Percentiles rank a stretch among this genome's conserved stretches.
phyloP scores from a whole-genome alignment of 1,140 invertebrate species.

The Agraylea sexmaculata region DNA sequence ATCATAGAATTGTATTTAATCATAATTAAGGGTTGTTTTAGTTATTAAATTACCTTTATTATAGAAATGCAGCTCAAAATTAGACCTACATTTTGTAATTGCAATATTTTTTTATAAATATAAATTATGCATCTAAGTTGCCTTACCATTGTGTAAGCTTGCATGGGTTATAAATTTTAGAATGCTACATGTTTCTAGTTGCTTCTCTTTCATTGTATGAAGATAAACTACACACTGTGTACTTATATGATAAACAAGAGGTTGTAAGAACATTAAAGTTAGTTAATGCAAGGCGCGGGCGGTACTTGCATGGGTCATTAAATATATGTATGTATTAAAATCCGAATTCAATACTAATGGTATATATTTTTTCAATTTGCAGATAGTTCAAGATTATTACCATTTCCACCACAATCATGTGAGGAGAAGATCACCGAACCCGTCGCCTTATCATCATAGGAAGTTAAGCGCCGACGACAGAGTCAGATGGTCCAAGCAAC shows the following conservation, averaged over 20 bases:
- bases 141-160: too few species aligned
- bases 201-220: too few species aligned
- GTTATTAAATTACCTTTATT: too few species aligned
- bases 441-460: slow-evolving; percentile 52
- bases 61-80: too few species aligned
- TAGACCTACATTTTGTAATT: too few species aligned
- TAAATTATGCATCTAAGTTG: too few species aligned
- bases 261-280: slow-evolving; percentile 13
- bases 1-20: too few species aligned
- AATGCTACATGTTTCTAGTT: too few species aligned
- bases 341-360: slow-evolving; percentile 5
- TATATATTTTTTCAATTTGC: slow-evolving; percentile 32
- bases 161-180: too few species aligned
- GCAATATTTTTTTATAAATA: too few species aligned
- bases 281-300: slow-evolving; percentile 1
- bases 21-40: too few species aligned
- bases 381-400: slow-evolving; percentile 73
- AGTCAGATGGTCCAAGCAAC: slow-evolving; percentile 60
- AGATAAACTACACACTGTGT: slow-evolving; percentile 8
- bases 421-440: slow-evolving; percentile 56
- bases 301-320: slow-evolving; percentile 12
- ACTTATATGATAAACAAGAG: slow-evolving; percentile 10
- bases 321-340: slow-evolving; percentile 19
- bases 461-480: slow-evolving; percentile 55
- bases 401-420: slow-evolving; percentile 67